Evolutionary conservation across 35 echinoderm and acorn worm genomes (phyloP).

Genomic region (Hemicentrotus pulcherrimus): DNA sequence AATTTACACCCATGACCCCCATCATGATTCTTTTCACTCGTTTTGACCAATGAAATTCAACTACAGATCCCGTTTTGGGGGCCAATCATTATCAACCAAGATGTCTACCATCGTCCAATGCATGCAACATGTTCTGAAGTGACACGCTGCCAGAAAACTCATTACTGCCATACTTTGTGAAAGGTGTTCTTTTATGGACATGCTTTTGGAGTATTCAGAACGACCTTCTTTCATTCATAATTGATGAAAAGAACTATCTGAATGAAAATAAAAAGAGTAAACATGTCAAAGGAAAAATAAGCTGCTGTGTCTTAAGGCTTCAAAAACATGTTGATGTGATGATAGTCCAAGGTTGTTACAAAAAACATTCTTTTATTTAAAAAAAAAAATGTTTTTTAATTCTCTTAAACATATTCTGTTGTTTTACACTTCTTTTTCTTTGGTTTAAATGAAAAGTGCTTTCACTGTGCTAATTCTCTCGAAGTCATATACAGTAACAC

Average conservation of each 20-base stretch:
- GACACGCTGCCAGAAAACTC: background rate
- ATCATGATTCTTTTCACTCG: background rate
- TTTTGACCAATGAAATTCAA: background rate
- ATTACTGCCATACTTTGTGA: background rate
- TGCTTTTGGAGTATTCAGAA: background rate
- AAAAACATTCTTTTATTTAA: too few relatives aligned
- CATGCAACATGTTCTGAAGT: background rate
- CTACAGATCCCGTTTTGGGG: background rate
- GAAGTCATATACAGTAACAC: too few relatives aligned
- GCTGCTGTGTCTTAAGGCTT: background rate
- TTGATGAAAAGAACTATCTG: background rate
- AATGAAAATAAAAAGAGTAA: background rate
- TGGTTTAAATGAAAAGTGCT: too few relatives aligned
- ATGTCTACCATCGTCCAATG: too few relatives aligned
- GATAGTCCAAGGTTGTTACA: background rate
- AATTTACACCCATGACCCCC: background rate
- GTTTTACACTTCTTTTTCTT: too few relatives aligned
- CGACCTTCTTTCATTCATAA: background rate
- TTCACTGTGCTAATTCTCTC: too few relatives aligned
- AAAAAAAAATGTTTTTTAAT: too few relatives aligned
- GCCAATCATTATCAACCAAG: background rate
- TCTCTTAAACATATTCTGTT: too few relatives aligned
- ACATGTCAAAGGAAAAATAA: background rate
- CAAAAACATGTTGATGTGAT: background rate
- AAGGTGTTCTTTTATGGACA: background rate